phyloP scores from a whole-genome alignment of 2,113 vertebrate species.

The Muntiacus reevesi region DNA sequence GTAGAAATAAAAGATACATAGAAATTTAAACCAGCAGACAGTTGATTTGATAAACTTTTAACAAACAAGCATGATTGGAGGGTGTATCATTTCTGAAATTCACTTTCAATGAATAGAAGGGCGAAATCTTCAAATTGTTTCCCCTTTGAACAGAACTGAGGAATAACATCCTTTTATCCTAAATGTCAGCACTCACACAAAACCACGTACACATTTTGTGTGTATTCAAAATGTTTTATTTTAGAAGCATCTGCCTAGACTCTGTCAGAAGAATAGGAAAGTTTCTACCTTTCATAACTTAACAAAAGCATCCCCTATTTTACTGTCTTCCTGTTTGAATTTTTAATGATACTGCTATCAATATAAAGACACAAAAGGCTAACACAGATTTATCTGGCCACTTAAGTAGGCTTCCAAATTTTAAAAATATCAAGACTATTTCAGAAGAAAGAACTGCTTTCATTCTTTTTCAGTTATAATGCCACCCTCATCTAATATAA shows the following conservation, averaged over 20 bases:
- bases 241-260: neutral
- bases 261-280: neutral
- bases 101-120: neutral
- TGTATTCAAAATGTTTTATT: neutral
- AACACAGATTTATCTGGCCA: neutral
- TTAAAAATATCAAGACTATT: neutral
- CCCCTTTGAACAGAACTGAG: neutral
- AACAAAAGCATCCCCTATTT: neutral
- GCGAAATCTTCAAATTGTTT: neutral
- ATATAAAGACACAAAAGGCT: neutral
- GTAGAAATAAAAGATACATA: neutral
- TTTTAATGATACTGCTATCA: neutral
- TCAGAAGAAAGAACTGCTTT: neutral
- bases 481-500: neutral
- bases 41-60: neutral
- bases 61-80: neutral
- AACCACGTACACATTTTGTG: neutral
- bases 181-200: neutral
- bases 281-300: neutral
- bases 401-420: neutral
- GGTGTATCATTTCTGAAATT: neutral
- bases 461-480: neutral
- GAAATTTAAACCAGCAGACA: neutral
- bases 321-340: slow-evolving; percentile 28
- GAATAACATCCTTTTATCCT: neutral